phyloP scores from a whole-genome alignment of 2,113 vertebrate genomes.

The Sus scrofa region T2T-Sscrofa CM000812.6:273067501-273068000 shows the following conservation, averaged over 20 bases:
- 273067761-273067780: not conserved
- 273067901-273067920: not conserved
- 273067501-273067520: not conserved
- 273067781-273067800: not conserved
- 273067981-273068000: not conserved
- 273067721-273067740: not conserved
- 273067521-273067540: not conserved
- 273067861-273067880: not conserved
- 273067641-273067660: not conserved
- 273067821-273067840: not conserved
- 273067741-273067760: not conserved
- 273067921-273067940: not conserved
- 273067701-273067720: rapidly evolving
- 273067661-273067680: not conserved
- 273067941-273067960: not conserved
- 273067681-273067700: not conserved
- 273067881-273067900: not conserved
- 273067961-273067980: not conserved
- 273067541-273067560: not conserved
- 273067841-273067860: not conserved
- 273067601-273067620: not conserved
- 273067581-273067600: not conserved
- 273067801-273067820: not conserved
- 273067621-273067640: not conserved
- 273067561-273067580: not conserved